Percentiles rank a stretch among this genome's conserved stretches.
Conservation (phyloP, 2,113 vertebrate genomes). For the Speoplatyrhinus poulsoni region DNA sequence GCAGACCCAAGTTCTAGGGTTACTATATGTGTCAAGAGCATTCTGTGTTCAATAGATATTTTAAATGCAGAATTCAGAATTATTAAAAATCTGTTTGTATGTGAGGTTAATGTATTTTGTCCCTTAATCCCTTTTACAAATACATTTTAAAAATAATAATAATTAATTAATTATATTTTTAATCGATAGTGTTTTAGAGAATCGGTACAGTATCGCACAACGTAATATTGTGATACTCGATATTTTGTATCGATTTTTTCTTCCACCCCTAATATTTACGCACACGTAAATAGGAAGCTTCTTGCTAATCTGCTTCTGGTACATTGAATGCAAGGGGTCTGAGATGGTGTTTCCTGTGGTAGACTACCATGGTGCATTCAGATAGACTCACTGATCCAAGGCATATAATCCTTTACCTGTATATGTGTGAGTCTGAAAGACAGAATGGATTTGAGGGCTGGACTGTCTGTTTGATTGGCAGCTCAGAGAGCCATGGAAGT, state of each 20-base stretch:
- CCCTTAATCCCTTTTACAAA: too few species aligned
- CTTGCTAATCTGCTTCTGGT: background rate
- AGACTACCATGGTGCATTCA: background rate
- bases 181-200: too few species aligned
- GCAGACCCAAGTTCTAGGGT: background rate
- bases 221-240: too few species aligned
- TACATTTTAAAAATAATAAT: background rate
- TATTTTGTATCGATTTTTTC: too few species aligned
- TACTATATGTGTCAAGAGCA: background rate
- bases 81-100: too few species aligned
- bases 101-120: too few species aligned
- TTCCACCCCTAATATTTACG: background rate
- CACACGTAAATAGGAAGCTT: background rate
- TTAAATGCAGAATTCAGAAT: too few species aligned
- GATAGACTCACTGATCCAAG: background rate
- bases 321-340: background rate
- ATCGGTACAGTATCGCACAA: too few species aligned
- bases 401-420: background rate
- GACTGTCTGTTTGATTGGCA: slow-evolving; percentile 68
- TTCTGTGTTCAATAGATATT: background rate
- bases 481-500: slow-evolving; percentile 54
- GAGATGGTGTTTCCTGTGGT: background rate
- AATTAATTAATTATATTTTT: background rate
- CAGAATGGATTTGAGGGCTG: slow-evolving; percentile 41
- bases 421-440: background rate